phyloP scores from a whole-genome alignment of 1,140 invertebrate species.

The Plutomurus gul region DNA sequence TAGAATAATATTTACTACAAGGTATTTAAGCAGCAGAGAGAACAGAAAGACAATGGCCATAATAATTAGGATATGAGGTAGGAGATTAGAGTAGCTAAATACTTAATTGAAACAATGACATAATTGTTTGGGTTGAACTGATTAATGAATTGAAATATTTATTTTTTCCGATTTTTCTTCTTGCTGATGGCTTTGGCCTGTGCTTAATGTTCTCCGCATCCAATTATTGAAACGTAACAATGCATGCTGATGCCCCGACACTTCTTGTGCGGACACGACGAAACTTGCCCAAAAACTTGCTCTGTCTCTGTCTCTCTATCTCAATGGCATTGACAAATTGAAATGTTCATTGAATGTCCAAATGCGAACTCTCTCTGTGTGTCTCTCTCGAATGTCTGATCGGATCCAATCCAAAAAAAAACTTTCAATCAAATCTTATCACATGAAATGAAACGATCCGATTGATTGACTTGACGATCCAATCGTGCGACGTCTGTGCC shows the following conservation, averaged over 20 bases:
- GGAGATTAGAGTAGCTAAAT: background rate
- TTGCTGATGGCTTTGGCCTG: conserved; percentile 54
- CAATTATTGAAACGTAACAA: conserved; percentile 35
- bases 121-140: no score
- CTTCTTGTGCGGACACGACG: conserved; percentile 39
- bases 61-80: no score
- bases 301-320: conserved; percentile 41
- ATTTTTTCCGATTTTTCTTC: conserved; percentile 49
- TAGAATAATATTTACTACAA: no score
- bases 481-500: background rate
- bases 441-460: background rate
- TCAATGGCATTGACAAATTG: conserved; percentile 10
- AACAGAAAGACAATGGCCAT: no score
- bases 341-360: conserved; percentile 9
- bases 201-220: conserved; percentile 50
- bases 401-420: background rate
- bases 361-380: background rate
- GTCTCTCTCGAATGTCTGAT: background rate
- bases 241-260: conserved; percentile 43
- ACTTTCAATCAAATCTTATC: background rate
- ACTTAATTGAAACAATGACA: background rate
- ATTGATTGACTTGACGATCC: background rate
- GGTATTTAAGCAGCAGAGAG: no score
- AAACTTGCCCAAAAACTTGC: conserved; percentile 21
- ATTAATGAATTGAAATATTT: conserved; percentile 34